Conservation (phyloP, 1,140 invertebrate species). For the Brachionus sp. region DNA sequence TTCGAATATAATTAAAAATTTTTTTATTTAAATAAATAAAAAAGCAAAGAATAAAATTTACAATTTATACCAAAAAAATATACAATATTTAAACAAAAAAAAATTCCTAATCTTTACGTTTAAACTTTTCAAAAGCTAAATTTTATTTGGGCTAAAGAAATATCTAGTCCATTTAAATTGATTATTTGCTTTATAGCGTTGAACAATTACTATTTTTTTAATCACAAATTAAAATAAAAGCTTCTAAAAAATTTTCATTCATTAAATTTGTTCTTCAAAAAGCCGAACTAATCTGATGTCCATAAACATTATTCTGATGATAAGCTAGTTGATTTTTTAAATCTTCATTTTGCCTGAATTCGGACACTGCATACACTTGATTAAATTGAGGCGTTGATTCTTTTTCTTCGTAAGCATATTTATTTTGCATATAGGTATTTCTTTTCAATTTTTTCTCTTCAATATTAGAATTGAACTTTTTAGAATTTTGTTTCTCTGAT, state of each 20-base stretch:
- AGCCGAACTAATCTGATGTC: conserved; percentile 40
- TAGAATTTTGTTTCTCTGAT: background rate
- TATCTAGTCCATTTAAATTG: background rate
- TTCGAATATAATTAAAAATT: background rate
- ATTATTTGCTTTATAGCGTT: background rate
- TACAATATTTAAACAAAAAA: background rate
- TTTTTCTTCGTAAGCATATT: background rate
- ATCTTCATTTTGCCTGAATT: background rate
- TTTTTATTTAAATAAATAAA: conserved; percentile 10
- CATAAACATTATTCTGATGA: conserved; percentile 29
- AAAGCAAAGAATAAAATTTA: background rate
- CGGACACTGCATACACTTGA: background rate
- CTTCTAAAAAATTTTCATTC: background rate
- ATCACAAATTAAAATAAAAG: background rate
- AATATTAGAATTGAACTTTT: conserved; percentile 11
- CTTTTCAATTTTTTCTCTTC: background rate
- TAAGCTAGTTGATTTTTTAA: background rate
- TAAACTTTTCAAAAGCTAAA: too few relatives aligned
- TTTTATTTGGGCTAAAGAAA: background rate
- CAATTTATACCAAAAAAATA: background rate
- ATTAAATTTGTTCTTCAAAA: background rate
- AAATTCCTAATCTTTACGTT: background rate
- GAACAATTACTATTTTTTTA: background rate
- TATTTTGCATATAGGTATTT: background rate
- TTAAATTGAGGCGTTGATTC: background rate